Percentiles rank a stretch among this genome's conserved stretches.
Evolutionary conservation across 1,140 invertebrate species (phyloP).

Genomic region (Calliopsis andreniformis): DNA sequence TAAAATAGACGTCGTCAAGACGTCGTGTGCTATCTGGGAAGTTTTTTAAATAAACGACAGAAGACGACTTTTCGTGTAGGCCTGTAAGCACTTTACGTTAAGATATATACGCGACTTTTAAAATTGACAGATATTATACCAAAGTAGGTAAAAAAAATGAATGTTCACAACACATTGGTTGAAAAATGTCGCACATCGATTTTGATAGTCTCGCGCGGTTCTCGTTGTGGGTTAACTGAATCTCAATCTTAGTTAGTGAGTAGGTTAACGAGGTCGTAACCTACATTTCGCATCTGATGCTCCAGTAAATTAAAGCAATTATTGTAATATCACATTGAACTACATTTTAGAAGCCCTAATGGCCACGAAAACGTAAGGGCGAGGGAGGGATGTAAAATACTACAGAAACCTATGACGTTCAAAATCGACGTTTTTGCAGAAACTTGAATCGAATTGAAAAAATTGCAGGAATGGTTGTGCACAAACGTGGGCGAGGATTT

Average conservation of each 20-base stretch:
- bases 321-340: constrained; percentile 36
- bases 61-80: too few species aligned
- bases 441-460: too few species aligned
- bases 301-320: constrained; percentile 40
- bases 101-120: too few species aligned
- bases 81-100: too few species aligned
- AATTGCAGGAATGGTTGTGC: too few species aligned
- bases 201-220: constrained; percentile 7
- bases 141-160: too few species aligned
- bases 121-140: too few species aligned
- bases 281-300: constrained; percentile 35
- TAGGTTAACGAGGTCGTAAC: constrained; percentile 48
- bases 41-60: too few species aligned
- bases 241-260: constrained; percentile 41
- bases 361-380: background rate
- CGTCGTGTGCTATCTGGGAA: too few species aligned
- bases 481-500: too few species aligned
- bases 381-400: background rate
- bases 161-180: background rate
- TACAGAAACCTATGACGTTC: background rate
- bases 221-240: constrained; percentile 26
- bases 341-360: constrained; percentile 14
- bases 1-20: too few species aligned
- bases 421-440: background rate
- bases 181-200: constrained; percentile 19